These are phyloP conservation scores for Camponotus vicinus DNA, from an alignment of 1,140 invertebrate species.

Conservation along the genomic window DNA sequence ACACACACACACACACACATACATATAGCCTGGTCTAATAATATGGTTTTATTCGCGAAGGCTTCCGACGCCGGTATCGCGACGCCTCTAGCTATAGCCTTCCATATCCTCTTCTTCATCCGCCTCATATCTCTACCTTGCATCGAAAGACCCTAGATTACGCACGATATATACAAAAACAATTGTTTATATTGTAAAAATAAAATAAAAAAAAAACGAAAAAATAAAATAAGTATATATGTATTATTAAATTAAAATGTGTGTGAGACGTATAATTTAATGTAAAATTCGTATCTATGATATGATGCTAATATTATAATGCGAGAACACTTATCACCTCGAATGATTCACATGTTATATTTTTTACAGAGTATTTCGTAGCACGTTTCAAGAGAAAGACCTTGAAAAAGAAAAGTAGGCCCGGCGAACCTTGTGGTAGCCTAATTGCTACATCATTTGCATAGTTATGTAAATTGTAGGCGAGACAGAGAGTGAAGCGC, in stretches of 20 bases:
- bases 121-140: background rate
- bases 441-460: constrained; percentile 72
- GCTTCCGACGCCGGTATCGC: constrained; percentile 79
- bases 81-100: constrained; percentile 77
- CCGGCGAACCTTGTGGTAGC: constrained; percentile 52
- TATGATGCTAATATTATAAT: background rate
- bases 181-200: background rate
- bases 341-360: background rate
- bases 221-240: background rate
- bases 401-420: constrained; percentile 58
- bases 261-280: background rate
- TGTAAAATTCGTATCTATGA: background rate
- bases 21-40: constrained; percentile 76
- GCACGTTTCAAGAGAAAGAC: constrained; percentile 35
- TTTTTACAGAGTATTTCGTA: constrained; percentile 66
- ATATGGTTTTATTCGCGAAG: constrained; percentile 82
- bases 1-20: background rate
- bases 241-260: background rate
- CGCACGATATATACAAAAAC: background rate
- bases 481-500: constrained; percentile 23
- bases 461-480: constrained; percentile 74
- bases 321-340: background rate
- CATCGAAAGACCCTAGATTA: background rate
- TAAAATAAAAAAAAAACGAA: background rate
- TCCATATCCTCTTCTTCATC: constrained; percentile 70